phyloP scores from a whole-genome alignment of 2,113 vertebrate genomes.

The Aptenodytes patagonicus region DNA sequence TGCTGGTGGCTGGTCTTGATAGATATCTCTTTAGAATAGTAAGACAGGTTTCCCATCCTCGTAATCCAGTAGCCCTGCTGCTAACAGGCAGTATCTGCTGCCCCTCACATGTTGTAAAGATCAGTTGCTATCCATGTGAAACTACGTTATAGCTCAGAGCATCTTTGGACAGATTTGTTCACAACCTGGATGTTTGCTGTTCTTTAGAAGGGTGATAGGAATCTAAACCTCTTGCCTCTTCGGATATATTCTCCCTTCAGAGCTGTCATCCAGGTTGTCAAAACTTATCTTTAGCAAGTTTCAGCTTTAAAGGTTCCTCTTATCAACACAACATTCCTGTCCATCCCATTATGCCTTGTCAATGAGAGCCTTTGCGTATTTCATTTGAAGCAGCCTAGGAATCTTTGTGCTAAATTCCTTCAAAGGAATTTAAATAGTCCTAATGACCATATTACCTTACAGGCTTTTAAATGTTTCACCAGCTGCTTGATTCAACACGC shows the following conservation, averaged over 20 bases:
- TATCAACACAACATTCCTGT: neutral
- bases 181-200: neutral
- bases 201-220: neutral
- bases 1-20: slow-evolving; percentile 1
- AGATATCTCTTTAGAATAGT: neutral
- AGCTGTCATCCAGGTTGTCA: slow-evolving; percentile 28
- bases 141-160: neutral
- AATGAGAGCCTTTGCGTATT: neutral
- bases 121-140: neutral
- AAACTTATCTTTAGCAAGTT: neutral
- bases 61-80: neutral
- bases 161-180: slow-evolving; percentile 9
- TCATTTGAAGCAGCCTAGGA: neutral
- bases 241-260: neutral
- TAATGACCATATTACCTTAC: slow-evolving; percentile 43
- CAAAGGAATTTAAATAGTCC: slow-evolving; percentile 22
- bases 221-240: slow-evolving; percentile 34
- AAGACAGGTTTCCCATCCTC: neutral
- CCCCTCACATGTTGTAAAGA: neutral
- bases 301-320: neutral
- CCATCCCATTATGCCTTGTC: neutral
- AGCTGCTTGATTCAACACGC: slow-evolving; percentile 6
- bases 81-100: slow-evolving; percentile 11
- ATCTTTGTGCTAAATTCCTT: slow-evolving; percentile 6
- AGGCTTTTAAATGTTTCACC: slow-evolving; percentile 3